Percentiles rank a stretch among this genome's conserved stretches.
phyloP scores from a whole-genome alignment of 2,113 vertebrate genomes.

The Phoenicopterus ruber region DNA sequence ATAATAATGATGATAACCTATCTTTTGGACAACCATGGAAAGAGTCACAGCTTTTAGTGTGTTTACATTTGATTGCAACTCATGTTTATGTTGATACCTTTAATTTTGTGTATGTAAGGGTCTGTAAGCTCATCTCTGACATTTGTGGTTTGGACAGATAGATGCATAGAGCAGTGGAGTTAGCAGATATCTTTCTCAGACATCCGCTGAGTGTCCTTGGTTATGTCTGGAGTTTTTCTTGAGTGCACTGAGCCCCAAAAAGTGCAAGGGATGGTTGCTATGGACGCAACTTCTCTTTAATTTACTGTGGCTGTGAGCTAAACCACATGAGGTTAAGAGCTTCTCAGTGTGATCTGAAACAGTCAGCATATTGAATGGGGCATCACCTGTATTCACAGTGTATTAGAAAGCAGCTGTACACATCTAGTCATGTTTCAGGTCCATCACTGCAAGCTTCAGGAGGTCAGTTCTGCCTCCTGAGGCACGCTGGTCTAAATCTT shows the following conservation, averaged over 20 bases:
- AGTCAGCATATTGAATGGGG: neutral
- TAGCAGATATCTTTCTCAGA: neutral
- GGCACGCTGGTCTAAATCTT: neutral
- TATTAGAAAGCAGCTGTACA: neutral
- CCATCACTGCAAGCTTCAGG: neutral
- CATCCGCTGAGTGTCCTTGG: neutral
- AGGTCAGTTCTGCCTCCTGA: neutral
- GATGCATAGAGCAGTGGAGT: neutral
- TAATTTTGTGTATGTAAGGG: neutral
- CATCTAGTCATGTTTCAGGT: neutral
- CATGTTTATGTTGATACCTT: neutral
- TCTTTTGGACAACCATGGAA: neutral
- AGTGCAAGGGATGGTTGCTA: neutral
- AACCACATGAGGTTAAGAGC: neutral
- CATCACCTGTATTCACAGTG: neutral
- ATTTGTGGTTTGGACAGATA: neutral
- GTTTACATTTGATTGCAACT: neutral
- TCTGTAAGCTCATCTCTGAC: neutral
- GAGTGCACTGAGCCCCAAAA: neutral
- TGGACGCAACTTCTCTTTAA: neutral
- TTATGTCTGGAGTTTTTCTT: neutral
- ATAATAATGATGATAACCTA: neutral
- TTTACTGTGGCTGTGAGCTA: neutral
- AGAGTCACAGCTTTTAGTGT: neutral
- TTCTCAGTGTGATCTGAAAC: neutral